Evolutionary conservation across 2,797 vertebrate genomes (phyloP).

Genomic region (Silurus lanzhouensis): DNA sequence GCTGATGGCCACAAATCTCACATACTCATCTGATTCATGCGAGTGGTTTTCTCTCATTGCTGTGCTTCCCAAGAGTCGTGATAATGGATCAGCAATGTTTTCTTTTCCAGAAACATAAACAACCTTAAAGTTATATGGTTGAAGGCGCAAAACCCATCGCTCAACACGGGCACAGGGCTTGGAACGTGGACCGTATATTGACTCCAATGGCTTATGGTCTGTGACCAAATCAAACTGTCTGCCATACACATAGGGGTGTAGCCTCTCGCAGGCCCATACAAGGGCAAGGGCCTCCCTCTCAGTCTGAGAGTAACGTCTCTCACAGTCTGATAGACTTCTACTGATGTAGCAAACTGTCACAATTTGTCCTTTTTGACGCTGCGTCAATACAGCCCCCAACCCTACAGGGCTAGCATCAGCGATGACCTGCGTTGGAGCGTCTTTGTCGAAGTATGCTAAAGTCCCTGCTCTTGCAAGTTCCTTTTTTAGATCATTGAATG

Average conservation of each 20-base stretch:
- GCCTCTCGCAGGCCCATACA: neutral
- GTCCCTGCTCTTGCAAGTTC: too few relatives aligned
- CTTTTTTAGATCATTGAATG: too few relatives aligned
- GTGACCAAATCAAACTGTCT: neutral
- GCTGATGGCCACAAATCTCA: constrained; percentile 7
- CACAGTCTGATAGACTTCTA: neutral
- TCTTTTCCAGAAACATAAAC: neutral
- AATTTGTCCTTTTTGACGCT: neutral
- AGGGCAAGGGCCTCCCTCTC: neutral
- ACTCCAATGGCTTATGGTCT: neutral
- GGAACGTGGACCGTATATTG: neutral
- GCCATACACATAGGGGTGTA: neutral
- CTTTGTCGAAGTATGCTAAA: constrained; percentile 12
- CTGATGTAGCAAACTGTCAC: neutral
- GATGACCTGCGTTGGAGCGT: constrained; percentile 39
- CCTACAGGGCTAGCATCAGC: constrained; percentile 17
- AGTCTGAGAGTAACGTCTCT: neutral
- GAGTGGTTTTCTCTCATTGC: neutral
- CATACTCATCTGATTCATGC: neutral
- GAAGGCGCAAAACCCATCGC: neutral
- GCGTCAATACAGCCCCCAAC: too few relatives aligned
- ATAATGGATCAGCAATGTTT: neutral
- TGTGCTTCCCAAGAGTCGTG: neutral
- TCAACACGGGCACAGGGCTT: neutral
- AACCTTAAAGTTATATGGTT: neutral